Evolutionary conservation across 1,140 invertebrate species (phyloP).

Genomic region (Drosophila subpulchrella): DNA sequence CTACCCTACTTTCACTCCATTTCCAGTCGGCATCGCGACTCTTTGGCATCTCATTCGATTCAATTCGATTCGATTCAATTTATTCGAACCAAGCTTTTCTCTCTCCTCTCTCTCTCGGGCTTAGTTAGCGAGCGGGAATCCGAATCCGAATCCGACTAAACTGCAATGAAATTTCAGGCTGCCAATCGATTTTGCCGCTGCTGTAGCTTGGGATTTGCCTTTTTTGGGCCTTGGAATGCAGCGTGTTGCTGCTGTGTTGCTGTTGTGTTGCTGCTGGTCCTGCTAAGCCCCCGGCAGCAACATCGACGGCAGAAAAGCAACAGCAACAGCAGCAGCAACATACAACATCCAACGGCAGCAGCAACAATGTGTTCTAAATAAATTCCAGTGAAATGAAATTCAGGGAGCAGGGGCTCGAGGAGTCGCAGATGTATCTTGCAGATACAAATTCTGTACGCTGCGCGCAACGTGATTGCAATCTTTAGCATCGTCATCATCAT

Average conservation of each 20-base stretch:
- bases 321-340: slow-evolving; percentile 33
- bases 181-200: slow-evolving; percentile 44
- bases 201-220: slow-evolving; percentile 71
- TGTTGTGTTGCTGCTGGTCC: slow-evolving; percentile 31
- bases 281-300: slow-evolving; percentile 34
- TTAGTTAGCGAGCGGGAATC: slow-evolving; percentile 9
- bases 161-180: slow-evolving; percentile 75
- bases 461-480: slow-evolving; percentile 79
- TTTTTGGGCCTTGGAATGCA: slow-evolving; percentile 77
- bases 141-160: slow-evolving; percentile 33
- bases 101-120: slow-evolving; percentile 45
- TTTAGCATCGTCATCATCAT: slow-evolving; percentile 76
- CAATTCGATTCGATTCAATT: slow-evolving; percentile 73
- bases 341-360: slow-evolving; percentile 35
- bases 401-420: slow-evolving; percentile 47
- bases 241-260: slow-evolving; percentile 52
- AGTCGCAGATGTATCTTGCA: slow-evolving; percentile 68
- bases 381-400: slow-evolving; percentile 78
- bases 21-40: slow-evolving; percentile 69
- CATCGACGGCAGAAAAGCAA: slow-evolving; percentile 33
- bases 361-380: slow-evolving; percentile 80
- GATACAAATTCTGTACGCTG: slow-evolving; percentile 76
- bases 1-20: slow-evolving; percentile 82
- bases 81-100: slow-evolving; percentile 71
- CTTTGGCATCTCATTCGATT: slow-evolving; percentile 61